These are phyloP conservation scores for Microplitis mediator DNA, from an alignment of 1,140 invertebrate genomes.

Conservation along the genomic window DNA sequence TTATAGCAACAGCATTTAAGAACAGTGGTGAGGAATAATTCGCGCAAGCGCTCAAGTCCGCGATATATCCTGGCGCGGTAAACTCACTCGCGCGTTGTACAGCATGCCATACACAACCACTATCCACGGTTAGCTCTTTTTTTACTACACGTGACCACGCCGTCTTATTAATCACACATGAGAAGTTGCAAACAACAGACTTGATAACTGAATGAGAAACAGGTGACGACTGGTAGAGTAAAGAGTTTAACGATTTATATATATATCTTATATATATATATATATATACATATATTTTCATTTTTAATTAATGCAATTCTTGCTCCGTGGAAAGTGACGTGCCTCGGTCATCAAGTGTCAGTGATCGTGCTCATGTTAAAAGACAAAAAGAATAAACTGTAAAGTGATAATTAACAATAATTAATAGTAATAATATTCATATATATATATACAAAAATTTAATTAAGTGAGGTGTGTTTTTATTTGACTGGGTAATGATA, in stretches of 20 bases:
- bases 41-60: conserved; percentile 57
- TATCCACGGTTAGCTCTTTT: conserved; percentile 42
- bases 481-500: conserved; percentile 33
- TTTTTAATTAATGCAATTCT: neutral
- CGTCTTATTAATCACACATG: conserved; percentile 32
- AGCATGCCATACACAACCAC: conserved; percentile 59
- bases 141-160: conserved; percentile 51
- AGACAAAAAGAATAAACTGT: neutral
- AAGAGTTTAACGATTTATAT: no score
- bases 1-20: neutral
- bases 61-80: conserved; percentile 56
- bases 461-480: neutral
- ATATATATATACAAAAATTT: no score
- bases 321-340: no score
- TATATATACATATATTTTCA: neutral
- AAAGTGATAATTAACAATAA: neutral
- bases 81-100: conserved; percentile 62
- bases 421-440: neutral
- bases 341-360: neutral
- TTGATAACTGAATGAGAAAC: neutral
- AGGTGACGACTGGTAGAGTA: neutral
- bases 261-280: no score
- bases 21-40: conserved; percentile 20
- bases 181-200: neutral
- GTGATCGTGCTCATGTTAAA: neutral